Evolutionary conservation across 2,113 vertebrate genomes (phyloP).

Genomic region (Xenopus tropicalis): DNA sequence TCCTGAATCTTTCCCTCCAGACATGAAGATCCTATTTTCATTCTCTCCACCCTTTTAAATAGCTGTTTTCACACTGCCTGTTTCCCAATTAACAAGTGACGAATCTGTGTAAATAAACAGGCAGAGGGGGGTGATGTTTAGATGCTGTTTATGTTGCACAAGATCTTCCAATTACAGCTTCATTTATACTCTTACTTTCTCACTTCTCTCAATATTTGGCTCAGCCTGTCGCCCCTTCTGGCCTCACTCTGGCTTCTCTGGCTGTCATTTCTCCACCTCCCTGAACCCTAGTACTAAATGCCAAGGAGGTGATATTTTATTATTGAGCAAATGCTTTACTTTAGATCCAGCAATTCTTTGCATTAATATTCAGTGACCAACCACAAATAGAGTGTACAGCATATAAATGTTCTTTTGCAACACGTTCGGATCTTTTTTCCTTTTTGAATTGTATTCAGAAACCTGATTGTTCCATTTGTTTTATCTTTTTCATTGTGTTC

Average conservation of each 20-base stretch:
- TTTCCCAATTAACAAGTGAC: slow-evolving; percentile 73
- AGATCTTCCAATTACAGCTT: slow-evolving; percentile 45
- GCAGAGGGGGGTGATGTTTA: slow-evolving; percentile 46
- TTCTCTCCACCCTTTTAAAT: slow-evolving; percentile 52
- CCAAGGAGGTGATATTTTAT: neutral
- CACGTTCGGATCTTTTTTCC: no score
- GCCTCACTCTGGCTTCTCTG: slow-evolving; percentile 5
- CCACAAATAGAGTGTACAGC: no score
- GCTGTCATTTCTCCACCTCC: slow-evolving; percentile 5
- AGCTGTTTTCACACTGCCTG: slow-evolving; percentile 69
- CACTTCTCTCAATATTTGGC: slow-evolving; percentile 24
- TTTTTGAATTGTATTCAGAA: no score
- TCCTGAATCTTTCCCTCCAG: slow-evolving; percentile 4
- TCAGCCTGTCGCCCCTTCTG: slow-evolving; percentile 23
- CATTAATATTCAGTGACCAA: no score
- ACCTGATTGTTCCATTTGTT: no score
- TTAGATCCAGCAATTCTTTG: no score
- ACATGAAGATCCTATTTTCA: slow-evolving; percentile 24
- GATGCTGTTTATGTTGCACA: slow-evolving; percentile 53
- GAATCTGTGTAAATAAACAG: slow-evolving; percentile 72
- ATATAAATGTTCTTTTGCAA: no score
- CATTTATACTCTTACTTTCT: slow-evolving; percentile 46
- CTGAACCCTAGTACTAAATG: neutral
- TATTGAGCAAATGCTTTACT: no score
- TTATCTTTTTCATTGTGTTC: no score